Conservation (phyloP, 2,888 invertebrate genomes). For the Scaptomyza caliginosa region DNA sequence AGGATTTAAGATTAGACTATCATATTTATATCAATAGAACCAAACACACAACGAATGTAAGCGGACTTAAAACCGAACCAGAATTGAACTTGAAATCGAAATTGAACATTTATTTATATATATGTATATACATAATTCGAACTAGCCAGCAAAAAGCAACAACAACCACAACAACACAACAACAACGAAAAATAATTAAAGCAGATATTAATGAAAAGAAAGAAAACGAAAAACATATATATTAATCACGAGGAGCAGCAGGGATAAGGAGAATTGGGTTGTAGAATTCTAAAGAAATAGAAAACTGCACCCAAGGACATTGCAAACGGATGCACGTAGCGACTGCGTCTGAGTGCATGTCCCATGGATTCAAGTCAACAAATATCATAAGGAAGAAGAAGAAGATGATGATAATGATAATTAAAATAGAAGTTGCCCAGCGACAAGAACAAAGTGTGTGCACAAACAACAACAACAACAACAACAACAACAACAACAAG, state of each 20-base stretch:
- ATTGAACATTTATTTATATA: neutral
- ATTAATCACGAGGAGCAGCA: constrained; percentile 41
- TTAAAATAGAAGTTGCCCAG: constrained; percentile 62
- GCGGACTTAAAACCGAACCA: constrained; percentile 48
- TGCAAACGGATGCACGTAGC: constrained; percentile 56
- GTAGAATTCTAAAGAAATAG: constrained; percentile 14
- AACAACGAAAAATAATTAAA: constrained; percentile 36
- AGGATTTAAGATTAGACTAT: constrained; percentile 10
- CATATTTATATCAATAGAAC: constrained; percentile 30
- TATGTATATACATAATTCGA: constrained; percentile 27
- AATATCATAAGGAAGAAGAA: too few relatives aligned
- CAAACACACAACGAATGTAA: constrained; percentile 57
- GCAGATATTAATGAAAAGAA: constrained; percentile 12
- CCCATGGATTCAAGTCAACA: constrained; percentile 65
- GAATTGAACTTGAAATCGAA: constrained; percentile 13
- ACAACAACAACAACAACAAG: constrained; percentile 2
- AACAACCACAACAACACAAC: constrained; percentile 26
- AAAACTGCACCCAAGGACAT: constrained; percentile 39
- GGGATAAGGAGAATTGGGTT: constrained; percentile 40
- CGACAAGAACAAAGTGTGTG: constrained; percentile 74
- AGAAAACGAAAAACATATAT: constrained; percentile 10
- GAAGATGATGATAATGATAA: constrained; percentile 4
- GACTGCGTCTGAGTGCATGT: constrained; percentile 46
- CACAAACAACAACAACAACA: constrained; percentile 21
- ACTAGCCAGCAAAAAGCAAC: constrained; percentile 32